Conservation (phyloP, 2,888 invertebrate genomes). For the Xylota sylvarum region DNA sequence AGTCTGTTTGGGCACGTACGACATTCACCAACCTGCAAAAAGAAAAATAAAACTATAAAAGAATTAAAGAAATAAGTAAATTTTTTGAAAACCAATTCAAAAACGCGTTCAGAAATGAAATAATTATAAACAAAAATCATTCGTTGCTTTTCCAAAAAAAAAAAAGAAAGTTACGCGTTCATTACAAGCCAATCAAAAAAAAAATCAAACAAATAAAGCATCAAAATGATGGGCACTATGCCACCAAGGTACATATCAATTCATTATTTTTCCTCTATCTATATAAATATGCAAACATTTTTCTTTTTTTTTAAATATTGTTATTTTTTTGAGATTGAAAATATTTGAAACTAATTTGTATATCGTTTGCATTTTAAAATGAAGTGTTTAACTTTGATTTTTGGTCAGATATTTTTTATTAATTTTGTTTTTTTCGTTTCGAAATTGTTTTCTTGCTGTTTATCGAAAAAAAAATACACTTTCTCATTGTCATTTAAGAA, state of each 20-base stretch:
- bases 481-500: slow-evolving; percentile 54
- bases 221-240: slow-evolving; percentile 86
- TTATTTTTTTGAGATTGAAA: slow-evolving; percentile 26
- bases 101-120: slow-evolving; percentile 48
- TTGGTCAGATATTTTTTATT: slow-evolving; percentile 25
- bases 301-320: too few relatives aligned
- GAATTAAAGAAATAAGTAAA: slow-evolving; percentile 62
- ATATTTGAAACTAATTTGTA: slow-evolving; percentile 55
- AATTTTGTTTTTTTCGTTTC: slow-evolving; percentile 36
- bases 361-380: slow-evolving; percentile 67
- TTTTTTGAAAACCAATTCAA: slow-evolving; percentile 67
- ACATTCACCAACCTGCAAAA: slow-evolving; percentile 84
- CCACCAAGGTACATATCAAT: slow-evolving; percentile 85
- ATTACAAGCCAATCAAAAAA: slow-evolving; percentile 51
- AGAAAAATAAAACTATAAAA: slow-evolving; percentile 69
- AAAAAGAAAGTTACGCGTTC: slow-evolving; percentile 56
- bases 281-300: slow-evolving; percentile 62
- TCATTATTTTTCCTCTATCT: slow-evolving; percentile 61
- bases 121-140: slow-evolving; percentile 47
- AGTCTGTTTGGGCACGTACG: slow-evolving; percentile 83
- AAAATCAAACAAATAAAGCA: slow-evolving; percentile 79
- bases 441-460: slow-evolving; percentile 63
- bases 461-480: slow-evolving; percentile 37
- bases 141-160: slow-evolving; percentile 63
- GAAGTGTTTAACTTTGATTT: slow-evolving; percentile 38